Conservation (phyloP, 2,113 vertebrate genomes). For the Chlorocebus sabaeus region DNA sequence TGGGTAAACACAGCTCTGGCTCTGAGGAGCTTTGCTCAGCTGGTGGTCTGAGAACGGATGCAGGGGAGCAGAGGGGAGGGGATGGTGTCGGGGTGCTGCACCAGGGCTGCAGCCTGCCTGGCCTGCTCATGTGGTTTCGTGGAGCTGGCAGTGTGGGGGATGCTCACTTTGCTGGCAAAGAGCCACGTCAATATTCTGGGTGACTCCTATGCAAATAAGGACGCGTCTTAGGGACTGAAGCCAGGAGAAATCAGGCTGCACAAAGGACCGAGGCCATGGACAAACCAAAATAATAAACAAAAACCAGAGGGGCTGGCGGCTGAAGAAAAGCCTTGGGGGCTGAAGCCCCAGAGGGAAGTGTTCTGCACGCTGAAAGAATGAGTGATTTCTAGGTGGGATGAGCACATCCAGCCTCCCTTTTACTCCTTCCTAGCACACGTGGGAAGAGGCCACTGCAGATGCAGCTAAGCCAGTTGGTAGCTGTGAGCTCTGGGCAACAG, state of each 20-base stretch:
- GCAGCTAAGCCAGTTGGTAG: not conserved
- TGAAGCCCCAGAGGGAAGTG: not conserved
- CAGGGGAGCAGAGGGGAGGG: not conserved
- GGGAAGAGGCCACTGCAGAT: not conserved
- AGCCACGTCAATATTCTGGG: not conserved
- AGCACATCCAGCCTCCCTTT: not conserved
- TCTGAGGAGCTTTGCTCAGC: not conserved
- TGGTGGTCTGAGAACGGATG: not conserved
- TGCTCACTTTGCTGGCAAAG: conserved; percentile 34
- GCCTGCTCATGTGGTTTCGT: not conserved
- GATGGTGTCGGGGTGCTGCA: accelerated
- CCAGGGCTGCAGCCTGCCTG: not conserved
- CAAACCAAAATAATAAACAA: not conserved
- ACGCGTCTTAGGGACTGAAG: not conserved
- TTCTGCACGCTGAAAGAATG: not conserved
- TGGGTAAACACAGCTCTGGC: not conserved
- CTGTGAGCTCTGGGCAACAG: not conserved
- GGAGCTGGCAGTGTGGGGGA: not conserved
- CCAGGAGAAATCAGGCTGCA: not conserved
- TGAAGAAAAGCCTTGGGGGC: not conserved
- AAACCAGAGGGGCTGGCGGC: not conserved
- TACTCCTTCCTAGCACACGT: not conserved
- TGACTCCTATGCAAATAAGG: conserved; percentile 20
- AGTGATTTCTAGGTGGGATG: not conserved
- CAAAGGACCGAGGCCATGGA: not conserved